These are phyloP conservation scores for Pluvianellus socialis DNA, from an alignment of 2,113 vertebrate species.

Conservation along the genomic window DNA sequence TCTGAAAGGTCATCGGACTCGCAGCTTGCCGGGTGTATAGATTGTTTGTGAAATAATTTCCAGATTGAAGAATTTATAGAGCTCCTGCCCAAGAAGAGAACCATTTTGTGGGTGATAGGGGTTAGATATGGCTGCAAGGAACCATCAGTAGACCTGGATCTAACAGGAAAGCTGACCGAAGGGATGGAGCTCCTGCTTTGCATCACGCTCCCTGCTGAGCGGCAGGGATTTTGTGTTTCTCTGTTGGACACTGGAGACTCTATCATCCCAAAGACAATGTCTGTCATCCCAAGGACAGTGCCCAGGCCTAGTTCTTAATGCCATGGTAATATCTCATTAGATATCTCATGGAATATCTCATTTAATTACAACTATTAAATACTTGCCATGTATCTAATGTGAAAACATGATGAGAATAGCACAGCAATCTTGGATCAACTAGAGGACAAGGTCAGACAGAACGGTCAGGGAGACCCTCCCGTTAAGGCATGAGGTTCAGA, in stretches of 20 bases:
- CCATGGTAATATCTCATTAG: too few relatives aligned
- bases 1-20: neutral
- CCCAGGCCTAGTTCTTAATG: neutral
- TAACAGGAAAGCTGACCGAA: neutral
- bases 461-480: too few relatives aligned
- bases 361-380: neutral
- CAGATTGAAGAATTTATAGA: neutral
- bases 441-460: too few relatives aligned
- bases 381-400: neutral
- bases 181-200: neutral
- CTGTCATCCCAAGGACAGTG: neutral
- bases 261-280: neutral
- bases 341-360: neutral
- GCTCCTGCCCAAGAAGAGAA: neutral
- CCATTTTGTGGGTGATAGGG: neutral
- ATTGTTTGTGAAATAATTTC: neutral
- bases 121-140: neutral
- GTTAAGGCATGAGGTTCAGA: too few relatives aligned
- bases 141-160: neutral
- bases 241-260: neutral
- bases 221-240: neutral
- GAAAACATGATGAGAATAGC: neutral
- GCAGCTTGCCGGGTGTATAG: neutral
- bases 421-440: neutral
- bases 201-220: accelerated